phyloP scores from a whole-genome alignment of 2,113 vertebrate species.

The Polypterus bichir region DNA sequence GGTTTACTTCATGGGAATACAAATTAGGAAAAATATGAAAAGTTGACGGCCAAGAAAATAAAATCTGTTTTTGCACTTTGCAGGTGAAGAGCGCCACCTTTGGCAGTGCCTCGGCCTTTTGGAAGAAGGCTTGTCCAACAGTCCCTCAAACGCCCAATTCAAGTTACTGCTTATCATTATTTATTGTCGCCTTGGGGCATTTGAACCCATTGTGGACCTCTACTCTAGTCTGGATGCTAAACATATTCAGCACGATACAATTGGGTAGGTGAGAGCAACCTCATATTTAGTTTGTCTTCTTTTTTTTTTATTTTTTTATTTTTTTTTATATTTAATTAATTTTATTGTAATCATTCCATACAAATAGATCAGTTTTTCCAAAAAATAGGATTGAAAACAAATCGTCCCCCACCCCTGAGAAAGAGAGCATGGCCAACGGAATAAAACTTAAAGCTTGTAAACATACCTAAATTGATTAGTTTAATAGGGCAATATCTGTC shows the following conservation, averaged over 20 bases:
- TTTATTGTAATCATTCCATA: too few species aligned
- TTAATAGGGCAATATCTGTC: too few species aligned
- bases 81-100: conserved; percentile 70
- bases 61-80: conserved; percentile 18
- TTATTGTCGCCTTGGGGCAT: conserved; percentile 84
- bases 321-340: neutral
- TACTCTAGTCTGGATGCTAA: conserved; percentile 94
- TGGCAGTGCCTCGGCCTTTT: conserved; percentile 76
- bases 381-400: too few species aligned
- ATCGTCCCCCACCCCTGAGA: too few species aligned
- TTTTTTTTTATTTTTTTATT: neutral
- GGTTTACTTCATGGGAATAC: too few species aligned
- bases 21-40: too few species aligned
- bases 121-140: conserved; percentile 75
- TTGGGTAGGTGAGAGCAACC: conserved; percentile 68
- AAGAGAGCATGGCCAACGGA: too few species aligned
- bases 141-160: conserved; percentile 89
- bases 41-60: too few species aligned
- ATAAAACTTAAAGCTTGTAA: too few species aligned
- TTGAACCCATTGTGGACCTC: conserved; percentile 87
- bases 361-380: neutral
- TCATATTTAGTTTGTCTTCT: neutral
- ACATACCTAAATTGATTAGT: too few species aligned
- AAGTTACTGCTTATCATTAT: conserved; percentile 92
- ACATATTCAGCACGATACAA: conserved; percentile 95